These are phyloP conservation scores for Neomicropteryx cornuta DNA, from an alignment of 1,140 invertebrate species.

Conservation along the genomic window DNA sequence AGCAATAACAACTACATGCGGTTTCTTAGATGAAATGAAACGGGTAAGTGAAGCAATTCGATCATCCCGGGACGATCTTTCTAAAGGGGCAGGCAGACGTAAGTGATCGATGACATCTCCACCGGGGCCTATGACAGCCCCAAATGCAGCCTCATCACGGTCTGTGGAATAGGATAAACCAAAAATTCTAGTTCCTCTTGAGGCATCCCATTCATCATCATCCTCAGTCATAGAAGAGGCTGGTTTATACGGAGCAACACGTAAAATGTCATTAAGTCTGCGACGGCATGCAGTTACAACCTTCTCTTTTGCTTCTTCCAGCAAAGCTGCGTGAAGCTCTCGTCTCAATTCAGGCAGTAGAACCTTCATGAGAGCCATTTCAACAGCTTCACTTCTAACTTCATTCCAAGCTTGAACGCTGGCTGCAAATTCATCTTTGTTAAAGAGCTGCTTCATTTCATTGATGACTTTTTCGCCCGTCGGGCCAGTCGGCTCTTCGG, in stretches of 20 bases:
- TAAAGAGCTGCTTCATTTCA: conserved; percentile 85
- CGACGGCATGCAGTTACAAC: conserved; percentile 72
- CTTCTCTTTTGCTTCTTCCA: conserved; percentile 81
- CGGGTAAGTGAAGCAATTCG: conserved; percentile 67
- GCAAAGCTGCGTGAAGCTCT: conserved; percentile 71
- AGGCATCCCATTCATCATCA: conserved; percentile 84
- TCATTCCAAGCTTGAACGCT: conserved; percentile 96
- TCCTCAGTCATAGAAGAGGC: conserved; percentile 73
- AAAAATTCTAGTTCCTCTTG: conserved; percentile 74
- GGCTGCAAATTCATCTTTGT: conserved; percentile 92
- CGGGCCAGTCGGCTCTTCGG: conserved; percentile 68
- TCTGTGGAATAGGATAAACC: conserved; percentile 82
- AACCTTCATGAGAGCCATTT: conserved; percentile 77
- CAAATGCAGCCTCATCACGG: conserved; percentile 77
- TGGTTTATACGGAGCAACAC: conserved; percentile 78
- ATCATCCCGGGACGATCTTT: conserved; percentile 42
- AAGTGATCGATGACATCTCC: conserved; percentile 89
- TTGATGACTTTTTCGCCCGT: conserved; percentile 71
- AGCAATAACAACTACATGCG: conserved; percentile 85
- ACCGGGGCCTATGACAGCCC: conserved; percentile 75
- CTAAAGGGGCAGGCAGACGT: no score
- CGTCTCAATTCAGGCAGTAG: conserved; percentile 83
- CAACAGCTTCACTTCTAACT: conserved; percentile 75
- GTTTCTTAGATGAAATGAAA: conserved; percentile 85
- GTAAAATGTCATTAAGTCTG: conserved; percentile 86